Evolutionary conservation across 2,888 invertebrate genomes (phyloP).

Genomic region (Chalcosyrphus nemorum): DNA sequence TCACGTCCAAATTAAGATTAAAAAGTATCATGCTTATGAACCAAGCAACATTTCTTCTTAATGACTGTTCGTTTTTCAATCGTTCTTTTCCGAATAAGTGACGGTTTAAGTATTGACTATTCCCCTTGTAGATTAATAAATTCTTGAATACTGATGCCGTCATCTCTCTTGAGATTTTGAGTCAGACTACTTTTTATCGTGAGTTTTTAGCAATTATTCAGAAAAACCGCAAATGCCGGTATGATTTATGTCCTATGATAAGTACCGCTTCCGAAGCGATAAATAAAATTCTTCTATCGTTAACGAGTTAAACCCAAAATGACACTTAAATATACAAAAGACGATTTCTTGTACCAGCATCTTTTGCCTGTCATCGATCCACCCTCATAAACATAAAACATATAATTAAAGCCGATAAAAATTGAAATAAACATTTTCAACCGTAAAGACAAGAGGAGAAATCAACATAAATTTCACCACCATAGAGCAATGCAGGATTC

Average conservation of each 20-base stretch:
- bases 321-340: not conserved
- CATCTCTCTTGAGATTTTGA: not conserved
- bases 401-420: constrained; percentile 15
- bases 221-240: not conserved
- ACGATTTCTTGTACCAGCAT: constrained; percentile 13
- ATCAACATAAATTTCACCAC: not conserved
- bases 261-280: not conserved
- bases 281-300: not conserved
- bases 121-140: not conserved
- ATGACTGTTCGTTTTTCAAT: no score
- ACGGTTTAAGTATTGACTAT: not conserved
- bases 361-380: not conserved
- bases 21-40: no score
- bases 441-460: not conserved
- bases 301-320: not conserved
- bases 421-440: not conserved
- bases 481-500: not conserved
- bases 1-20: no score
- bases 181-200: not conserved
- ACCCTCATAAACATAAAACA: constrained; percentile 12
- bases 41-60: no score
- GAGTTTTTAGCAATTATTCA: not conserved
- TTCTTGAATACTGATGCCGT: not conserved
- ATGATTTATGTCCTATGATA: not conserved
- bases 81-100: no score